phyloP scores from a whole-genome alignment of 2,888 invertebrate genomes.

The Phalangium opilio region DNA sequence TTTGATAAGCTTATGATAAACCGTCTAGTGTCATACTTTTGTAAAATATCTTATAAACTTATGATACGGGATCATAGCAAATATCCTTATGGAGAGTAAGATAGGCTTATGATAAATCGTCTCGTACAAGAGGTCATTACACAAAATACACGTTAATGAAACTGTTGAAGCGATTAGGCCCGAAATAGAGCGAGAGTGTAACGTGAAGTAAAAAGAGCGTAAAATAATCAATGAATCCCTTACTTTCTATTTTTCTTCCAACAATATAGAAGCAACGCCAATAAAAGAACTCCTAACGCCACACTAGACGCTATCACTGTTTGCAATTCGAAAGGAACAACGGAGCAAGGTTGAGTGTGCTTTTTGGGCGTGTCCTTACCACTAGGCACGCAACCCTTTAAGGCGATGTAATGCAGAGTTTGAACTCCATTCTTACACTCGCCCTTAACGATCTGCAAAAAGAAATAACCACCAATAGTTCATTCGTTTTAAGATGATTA shows the following conservation, averaged over 20 bases:
- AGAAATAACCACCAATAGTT: not conserved
- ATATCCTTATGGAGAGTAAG: no score
- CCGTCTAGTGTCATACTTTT: no score
- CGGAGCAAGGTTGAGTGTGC: conserved; percentile 18
- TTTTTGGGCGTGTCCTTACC: conserved; percentile 9
- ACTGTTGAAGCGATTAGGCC: no score
- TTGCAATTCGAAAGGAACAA: conserved; percentile 19
- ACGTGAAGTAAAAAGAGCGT: no score
- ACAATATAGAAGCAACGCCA: conserved; percentile 29
- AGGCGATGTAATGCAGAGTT: conserved; percentile 38
- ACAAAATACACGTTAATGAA: no score
- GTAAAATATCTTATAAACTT: no score
- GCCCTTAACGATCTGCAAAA: conserved; percentile 33
- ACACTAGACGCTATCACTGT: conserved; percentile 21
- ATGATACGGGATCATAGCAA: no score
- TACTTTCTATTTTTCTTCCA: conserved; percentile 32
- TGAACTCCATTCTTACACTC: conserved; percentile 40
- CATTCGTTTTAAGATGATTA: not conserved
- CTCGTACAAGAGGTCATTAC: no score
- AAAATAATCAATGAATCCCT: conserved; percentile 3
- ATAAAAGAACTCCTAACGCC: conserved; percentile 26
- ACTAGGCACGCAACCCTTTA: conserved; percentile 26
- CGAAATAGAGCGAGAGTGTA: no score
- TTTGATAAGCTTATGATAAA: no score
- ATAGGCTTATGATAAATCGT: no score